Evolutionary conservation across 2,888 invertebrate genomes (phyloP), one percentile per base, ranked within the genome.

Genomic region (Julus scanicus): DNA sequence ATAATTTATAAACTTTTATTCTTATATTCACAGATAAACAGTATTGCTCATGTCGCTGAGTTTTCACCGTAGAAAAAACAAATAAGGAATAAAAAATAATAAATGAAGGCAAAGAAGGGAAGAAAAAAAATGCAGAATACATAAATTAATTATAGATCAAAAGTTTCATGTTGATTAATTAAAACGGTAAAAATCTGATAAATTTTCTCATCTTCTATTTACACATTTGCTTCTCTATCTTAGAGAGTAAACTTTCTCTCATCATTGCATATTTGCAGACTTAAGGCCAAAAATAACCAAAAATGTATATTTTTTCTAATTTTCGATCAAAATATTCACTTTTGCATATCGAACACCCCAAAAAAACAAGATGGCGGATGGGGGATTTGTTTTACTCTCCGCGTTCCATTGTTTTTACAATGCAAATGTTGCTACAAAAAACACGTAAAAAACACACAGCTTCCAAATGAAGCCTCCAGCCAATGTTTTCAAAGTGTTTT

Each of bases 401-500:
- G 11, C 37, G 3, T 80, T 15, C 37, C 2, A 29, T 80, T 80
- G 80, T 80, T 80, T 80, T 80, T 80, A 11, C 37, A 80, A 80
- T 80, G 80, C 80, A 37, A 80, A 80, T 80, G 37, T 80, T 15
- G 11, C 1, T 1, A 13, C 4, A 13, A 39, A 13, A 37, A 37
- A 80, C 44, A 44, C 44, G 44, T 44, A 53, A 53, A 53, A 53
- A 53, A 63, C 29, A 80, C 6, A 37, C 80, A 4, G 80, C 37
- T 37, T 80, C 37, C 80, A 80, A 80, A 80, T 29, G 80, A 80
- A 37, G 80, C 80, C 80, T 80, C 80, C 1, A 80, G 80, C 80
- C 80, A 80, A 80, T 80, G 80, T 80, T 80, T 80, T 39, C 80
- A 29, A 80, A 37, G 80, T 80, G 37, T 13, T 80, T 80, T 80